Conservation (phyloP, 2,888 invertebrate species). For the Capitulum mitella region DNA sequence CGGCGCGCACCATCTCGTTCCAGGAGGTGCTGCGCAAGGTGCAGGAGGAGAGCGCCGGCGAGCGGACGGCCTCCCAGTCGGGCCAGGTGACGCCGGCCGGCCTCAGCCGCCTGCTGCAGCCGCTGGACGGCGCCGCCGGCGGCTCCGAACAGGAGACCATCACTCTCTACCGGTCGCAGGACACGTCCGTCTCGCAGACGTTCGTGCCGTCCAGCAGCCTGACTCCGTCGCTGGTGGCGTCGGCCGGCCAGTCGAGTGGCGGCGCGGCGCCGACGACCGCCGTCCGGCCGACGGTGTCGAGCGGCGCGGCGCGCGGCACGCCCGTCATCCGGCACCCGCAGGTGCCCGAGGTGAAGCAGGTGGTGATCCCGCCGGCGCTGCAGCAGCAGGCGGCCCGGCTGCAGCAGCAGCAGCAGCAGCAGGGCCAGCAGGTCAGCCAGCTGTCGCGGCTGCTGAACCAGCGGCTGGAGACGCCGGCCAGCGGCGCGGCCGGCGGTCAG, state of each 20-base stretch:
- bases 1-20: conserved; percentile 1
- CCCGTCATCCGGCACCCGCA: neutral
- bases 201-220: neutral
- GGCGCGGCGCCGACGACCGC: neutral
- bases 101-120: conserved; percentile 22
- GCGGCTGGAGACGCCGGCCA: conserved; percentile 6
- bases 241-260: neutral
- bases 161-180: conserved; percentile 24
- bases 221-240: neutral
- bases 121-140: neutral
- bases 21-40: conserved; percentile 22
- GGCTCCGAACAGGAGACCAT: conserved; percentile 15
- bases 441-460: conserved; percentile 22
- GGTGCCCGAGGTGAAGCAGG: conserved; percentile 17
- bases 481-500: neutral
- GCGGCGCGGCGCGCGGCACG: neutral
- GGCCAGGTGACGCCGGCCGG: neutral
- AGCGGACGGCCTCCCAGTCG: neutral
- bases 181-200: conserved; percentile 23
- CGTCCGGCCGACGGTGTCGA: neutral
- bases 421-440: neutral
- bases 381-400: conserved; percentile 12
- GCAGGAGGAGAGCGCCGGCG: neutral
- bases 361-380: conserved; percentile 21
- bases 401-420: conserved; percentile 14